phyloP scores from a whole-genome alignment of 2,888 invertebrate species.

The Monopis laevigella region DNA sequence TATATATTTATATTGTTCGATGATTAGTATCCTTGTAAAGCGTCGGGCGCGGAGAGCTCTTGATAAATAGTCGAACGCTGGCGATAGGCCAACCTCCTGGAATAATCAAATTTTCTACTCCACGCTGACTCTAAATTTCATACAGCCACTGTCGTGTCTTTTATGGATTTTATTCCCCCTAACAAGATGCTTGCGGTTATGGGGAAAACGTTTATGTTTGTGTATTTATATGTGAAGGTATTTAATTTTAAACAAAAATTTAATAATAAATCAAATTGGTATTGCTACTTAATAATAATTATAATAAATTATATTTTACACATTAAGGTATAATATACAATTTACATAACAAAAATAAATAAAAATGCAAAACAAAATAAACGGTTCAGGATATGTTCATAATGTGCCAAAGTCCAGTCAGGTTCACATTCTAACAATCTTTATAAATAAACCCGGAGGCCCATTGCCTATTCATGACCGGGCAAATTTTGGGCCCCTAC shows the following conservation, averaged over 20 bases:
- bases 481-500: slow-evolving; percentile 55
- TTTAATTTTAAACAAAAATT: no score
- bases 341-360: no score
- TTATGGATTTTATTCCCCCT: slow-evolving; percentile 63
- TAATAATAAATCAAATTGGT: no score
- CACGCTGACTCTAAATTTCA: slow-evolving; percentile 36
- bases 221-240: no score
- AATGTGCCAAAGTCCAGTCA: slow-evolving; percentile 54
- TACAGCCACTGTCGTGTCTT: slow-evolving; percentile 49
- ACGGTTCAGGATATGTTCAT: slow-evolving; percentile 15
- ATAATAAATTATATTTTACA: no score
- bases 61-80: slow-evolving; percentile 62
- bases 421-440: slow-evolving; percentile 53
- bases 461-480: slow-evolving; percentile 69
- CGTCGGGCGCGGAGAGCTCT: slow-evolving; percentile 47
- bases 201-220: no score
- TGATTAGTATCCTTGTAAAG: slow-evolving; percentile 63
- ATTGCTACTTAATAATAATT: no score
- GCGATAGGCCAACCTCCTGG: slow-evolving; percentile 66
- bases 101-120: slow-evolving; percentile 63
- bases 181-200: slow-evolving; percentile 54
- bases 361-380: no score
- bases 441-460: slow-evolving; percentile 66
- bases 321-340: no score
- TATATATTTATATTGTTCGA: slow-evolving; percentile 35